phyloP scores from a whole-genome alignment of 2,797 vertebrate species.

The Coluber constrictor region DNA sequence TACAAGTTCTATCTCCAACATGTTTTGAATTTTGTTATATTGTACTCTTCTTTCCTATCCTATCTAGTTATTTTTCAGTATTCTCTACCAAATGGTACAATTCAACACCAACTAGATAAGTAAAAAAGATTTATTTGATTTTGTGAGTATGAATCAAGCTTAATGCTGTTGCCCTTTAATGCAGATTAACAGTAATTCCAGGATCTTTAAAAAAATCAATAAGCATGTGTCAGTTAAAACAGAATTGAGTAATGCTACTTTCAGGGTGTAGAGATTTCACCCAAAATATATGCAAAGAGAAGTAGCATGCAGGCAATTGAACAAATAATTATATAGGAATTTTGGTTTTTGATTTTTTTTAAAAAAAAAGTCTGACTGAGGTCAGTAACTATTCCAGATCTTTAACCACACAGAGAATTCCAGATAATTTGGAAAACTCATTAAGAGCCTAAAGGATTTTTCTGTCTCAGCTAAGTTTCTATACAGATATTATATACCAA shows the following conservation, averaged over 20 bases:
- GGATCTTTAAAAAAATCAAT: constrained; percentile 56
- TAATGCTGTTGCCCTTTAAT: constrained; percentile 27
- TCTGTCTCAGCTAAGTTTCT: constrained; percentile 53
- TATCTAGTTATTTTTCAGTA: not conserved
- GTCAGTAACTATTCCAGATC: constrained; percentile 66
- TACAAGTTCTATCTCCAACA: not conserved
- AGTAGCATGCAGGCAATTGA: constrained; percentile 49
- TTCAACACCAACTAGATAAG: not conserved
- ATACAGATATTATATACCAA: constrained; percentile 51
- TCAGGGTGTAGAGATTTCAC: constrained; percentile 49
- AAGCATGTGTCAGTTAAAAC: constrained; percentile 57
- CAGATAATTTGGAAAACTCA: constrained; percentile 63
- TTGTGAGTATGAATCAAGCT: not conserved
- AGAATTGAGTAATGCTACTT: constrained; percentile 58
- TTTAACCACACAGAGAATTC: constrained; percentile 62
- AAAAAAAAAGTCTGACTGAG: constrained; percentile 39
- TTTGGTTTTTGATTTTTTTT: constrained; percentile 3
- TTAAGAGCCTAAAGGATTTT: constrained; percentile 64
- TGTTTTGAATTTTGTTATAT: not conserved
- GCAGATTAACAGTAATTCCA: constrained; percentile 44
- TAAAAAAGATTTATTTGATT: not conserved
- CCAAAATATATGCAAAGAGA: constrained; percentile 66
- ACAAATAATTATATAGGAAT: constrained; percentile 66
- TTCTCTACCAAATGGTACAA: not conserved
- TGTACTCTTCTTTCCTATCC: not conserved